phyloP scores from a whole-genome alignment of 2,888 invertebrate species.

The Muschampia plurimacula region DNA sequence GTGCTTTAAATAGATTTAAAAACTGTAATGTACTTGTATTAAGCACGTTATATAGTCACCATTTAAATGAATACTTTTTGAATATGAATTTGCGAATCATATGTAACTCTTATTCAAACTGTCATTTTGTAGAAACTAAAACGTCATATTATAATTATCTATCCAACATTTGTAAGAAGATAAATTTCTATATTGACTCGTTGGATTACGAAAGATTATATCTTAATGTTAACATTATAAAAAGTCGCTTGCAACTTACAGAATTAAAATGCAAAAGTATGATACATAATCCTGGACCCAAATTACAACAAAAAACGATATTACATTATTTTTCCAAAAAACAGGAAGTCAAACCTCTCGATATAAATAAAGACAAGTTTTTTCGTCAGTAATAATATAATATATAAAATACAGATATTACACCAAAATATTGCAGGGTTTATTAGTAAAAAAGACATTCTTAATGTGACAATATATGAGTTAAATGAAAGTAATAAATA shows the following conservation, averaged over 20 bases:
- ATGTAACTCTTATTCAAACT: conserved; percentile 1
- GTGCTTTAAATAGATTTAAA: not conserved
- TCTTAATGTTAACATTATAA: not conserved
- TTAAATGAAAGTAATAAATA: not conserved
- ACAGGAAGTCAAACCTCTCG: not conserved
- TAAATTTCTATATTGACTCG: not conserved
- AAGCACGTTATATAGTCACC: not conserved
- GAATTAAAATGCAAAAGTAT: no score
- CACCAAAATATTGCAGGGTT: conserved; percentile 6
- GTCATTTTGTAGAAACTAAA: not conserved
- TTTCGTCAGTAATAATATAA: not conserved
- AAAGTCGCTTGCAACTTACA: not conserved
- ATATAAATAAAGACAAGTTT: not conserved
- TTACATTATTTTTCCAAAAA: not conserved
- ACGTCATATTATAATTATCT: not conserved
- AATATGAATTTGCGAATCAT: not conserved
- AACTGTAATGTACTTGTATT: not conserved
- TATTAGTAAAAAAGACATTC: not conserved
- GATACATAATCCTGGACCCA: not conserved
- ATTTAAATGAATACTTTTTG: not conserved
- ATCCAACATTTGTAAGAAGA: not conserved
- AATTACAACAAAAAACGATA: not conserved
- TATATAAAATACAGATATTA: not conserved
- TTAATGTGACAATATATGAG: not conserved
- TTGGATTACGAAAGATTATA: not conserved